These are phyloP conservation scores for Fistularia tabacaria DNA, from an alignment of 2,797 vertebrate species.

Conservation along the genomic window DNA sequence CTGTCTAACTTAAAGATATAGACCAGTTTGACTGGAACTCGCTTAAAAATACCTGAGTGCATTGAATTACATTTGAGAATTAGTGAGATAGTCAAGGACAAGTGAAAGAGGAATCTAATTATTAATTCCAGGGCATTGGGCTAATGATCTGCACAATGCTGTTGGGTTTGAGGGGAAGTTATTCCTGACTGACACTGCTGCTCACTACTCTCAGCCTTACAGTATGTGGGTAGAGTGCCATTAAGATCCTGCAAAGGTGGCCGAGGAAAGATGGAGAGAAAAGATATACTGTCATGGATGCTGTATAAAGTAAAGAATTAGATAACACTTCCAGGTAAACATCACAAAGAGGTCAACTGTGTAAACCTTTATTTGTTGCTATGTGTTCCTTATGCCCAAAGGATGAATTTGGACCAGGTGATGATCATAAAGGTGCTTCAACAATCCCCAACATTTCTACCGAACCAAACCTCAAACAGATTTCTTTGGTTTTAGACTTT, in stretches of 20 bases:
- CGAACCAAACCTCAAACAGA: too few relatives aligned
- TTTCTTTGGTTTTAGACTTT: too few relatives aligned
- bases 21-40: slow-evolving; percentile 37
- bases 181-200: slow-evolving; percentile 43
- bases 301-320: too few relatives aligned
- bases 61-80: slow-evolving; percentile 18
- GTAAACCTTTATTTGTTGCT: too few relatives aligned
- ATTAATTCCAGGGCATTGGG: slow-evolving; percentile 64
- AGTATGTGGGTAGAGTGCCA: slow-evolving; percentile 22
- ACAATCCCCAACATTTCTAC: too few relatives aligned
- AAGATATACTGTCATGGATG: slow-evolving; percentile 19
- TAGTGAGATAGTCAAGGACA: slow-evolving; percentile 49
- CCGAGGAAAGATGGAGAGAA: slow-evolving; percentile 1
- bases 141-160: slow-evolving; percentile 66
- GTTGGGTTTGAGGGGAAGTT: slow-evolving; percentile 52
- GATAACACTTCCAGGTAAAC: too few relatives aligned
- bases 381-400: too few relatives aligned
- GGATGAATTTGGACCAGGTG: too few relatives aligned
- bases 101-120: slow-evolving; percentile 64
- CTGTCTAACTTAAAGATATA: slow-evolving; percentile 1
- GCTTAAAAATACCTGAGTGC: slow-evolving; percentile 39
- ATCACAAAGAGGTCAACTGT: too few relatives aligned
- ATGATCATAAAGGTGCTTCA: too few relatives aligned
- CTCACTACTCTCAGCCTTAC: slow-evolving; percentile 21
- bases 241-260: slow-evolving; percentile 39